A percentile compares a stretch with the other conserved stretches of the same genome.
Evolutionary conservation across 2,113 vertebrate species (phyloP).

Genomic region (Tretioscincus oriximinensis): DNA sequence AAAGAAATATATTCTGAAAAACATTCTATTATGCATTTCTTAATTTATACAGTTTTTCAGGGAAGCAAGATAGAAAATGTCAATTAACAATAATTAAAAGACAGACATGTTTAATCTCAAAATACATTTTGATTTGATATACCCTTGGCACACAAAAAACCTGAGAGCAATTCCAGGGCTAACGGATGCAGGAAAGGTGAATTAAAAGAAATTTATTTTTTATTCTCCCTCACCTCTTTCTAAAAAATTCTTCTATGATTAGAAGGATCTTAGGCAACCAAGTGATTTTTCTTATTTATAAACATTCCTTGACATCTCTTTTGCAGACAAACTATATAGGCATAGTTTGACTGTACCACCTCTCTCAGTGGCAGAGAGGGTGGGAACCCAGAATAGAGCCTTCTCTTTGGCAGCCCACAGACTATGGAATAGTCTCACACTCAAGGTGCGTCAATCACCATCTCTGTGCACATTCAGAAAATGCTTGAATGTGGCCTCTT

Average conservation of each 20-base stretch:
- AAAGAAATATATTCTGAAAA: neutral
- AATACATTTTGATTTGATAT: neutral
- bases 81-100: conserved; percentile 5
- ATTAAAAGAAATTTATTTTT: neutral
- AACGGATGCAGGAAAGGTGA: neutral
- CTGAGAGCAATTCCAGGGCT: neutral
- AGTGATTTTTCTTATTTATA: neutral
- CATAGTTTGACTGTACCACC: too few species aligned
- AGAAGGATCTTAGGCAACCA: neutral
- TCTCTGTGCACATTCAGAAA: too few species aligned
- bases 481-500: too few species aligned
- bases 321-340: neutral
- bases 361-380: too few species aligned
- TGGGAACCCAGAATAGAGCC: too few species aligned
- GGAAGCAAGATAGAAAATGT: neutral
- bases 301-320: neutral
- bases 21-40: neutral
- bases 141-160: neutral
- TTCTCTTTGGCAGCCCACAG: too few species aligned
- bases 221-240: neutral
- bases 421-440: too few species aligned
- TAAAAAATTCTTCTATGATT: neutral
- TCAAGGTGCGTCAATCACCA: too few species aligned
- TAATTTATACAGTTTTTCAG: neutral
- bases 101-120: neutral